phyloP scores from a whole-genome alignment of 2,888 invertebrate species.

The Dicyrtoma fusca region DNA sequence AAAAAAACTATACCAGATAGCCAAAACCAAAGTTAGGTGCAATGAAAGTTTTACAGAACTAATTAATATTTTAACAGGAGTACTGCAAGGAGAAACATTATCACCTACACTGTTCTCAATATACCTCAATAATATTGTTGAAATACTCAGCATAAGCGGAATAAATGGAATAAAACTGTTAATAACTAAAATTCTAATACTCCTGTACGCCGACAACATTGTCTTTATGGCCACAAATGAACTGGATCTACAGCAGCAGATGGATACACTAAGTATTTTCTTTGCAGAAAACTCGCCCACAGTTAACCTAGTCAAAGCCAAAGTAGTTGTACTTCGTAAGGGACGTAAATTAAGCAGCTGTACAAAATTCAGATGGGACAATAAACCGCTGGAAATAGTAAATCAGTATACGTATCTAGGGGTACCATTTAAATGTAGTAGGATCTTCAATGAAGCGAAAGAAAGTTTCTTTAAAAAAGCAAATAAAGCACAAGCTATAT shows the following conservation, averaged over 20 bases:
- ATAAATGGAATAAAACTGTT: neutral
- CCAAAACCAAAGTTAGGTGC: neutral
- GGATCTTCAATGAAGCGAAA: neutral
- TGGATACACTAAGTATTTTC: neutral
- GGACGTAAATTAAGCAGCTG: neutral
- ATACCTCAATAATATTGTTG: neutral
- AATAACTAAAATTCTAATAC: neutral
- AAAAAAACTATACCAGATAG: neutral
- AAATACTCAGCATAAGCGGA: neutral
- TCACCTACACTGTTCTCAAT: too few species aligned
- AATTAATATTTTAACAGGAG: neutral
- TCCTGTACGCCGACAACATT: conserved; percentile 5
- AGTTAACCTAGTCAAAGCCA: neutral
- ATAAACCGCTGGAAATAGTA: neutral
- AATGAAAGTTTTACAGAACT: neutral
- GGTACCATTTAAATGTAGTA: neutral
- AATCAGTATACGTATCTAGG: neutral
- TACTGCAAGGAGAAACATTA: too few species aligned
- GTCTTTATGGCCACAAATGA: neutral
- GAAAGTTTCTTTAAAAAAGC: neutral
- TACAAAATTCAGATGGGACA: neutral
- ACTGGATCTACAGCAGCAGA: neutral
- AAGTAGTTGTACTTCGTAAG: neutral
- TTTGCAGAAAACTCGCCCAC: neutral
- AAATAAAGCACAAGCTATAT: neutral